Percentiles rank a stretch among this genome's conserved stretches.
Evolutionary conservation across 2,113 vertebrate species (phyloP).

Genomic region (Prietella phreatophila): DNA sequence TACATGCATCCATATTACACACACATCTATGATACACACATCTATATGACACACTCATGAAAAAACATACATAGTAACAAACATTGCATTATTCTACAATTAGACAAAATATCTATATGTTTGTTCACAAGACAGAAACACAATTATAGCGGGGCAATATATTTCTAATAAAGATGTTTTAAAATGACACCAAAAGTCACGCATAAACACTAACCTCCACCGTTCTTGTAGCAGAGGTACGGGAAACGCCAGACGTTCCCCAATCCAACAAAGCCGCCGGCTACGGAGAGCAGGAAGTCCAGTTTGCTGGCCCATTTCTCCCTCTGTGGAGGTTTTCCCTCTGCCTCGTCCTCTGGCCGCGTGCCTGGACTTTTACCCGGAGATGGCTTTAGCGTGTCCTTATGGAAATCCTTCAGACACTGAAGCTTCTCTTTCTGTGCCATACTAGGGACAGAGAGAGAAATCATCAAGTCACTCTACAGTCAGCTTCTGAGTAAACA

Average conservation of each 20-base stretch:
- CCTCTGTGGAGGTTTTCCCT: slow-evolving; percentile 88
- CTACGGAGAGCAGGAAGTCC: slow-evolving; percentile 96
- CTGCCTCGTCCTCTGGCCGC: slow-evolving; percentile 90
- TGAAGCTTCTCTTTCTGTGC: slow-evolving; percentile 96
- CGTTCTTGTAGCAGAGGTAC: slow-evolving; percentile 99
- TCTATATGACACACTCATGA: background rate
- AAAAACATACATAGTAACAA: background rate
- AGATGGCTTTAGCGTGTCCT: slow-evolving; percentile 96
- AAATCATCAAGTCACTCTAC: background rate
- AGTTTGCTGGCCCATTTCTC: slow-evolving; percentile 99
- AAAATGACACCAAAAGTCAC: background rate
- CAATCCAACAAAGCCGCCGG: slow-evolving; percentile 94
- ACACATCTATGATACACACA: background rate
- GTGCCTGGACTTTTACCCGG: slow-evolving; percentile 96
- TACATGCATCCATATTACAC: background rate
- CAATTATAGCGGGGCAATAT: background rate
- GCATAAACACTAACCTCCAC: slow-evolving; percentile 81
- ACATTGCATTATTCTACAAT: background rate
- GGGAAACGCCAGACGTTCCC: slow-evolving; percentile 98
- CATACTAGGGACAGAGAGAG: slow-evolving; percentile 71
- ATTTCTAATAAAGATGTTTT: background rate
- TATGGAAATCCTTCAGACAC: slow-evolving; percentile 97
- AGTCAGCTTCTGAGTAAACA: background rate
- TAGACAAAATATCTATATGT: background rate
- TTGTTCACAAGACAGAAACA: background rate